Conservation (phyloP, 2,113 vertebrate species). For the Ondatra zibethicus region DNA sequence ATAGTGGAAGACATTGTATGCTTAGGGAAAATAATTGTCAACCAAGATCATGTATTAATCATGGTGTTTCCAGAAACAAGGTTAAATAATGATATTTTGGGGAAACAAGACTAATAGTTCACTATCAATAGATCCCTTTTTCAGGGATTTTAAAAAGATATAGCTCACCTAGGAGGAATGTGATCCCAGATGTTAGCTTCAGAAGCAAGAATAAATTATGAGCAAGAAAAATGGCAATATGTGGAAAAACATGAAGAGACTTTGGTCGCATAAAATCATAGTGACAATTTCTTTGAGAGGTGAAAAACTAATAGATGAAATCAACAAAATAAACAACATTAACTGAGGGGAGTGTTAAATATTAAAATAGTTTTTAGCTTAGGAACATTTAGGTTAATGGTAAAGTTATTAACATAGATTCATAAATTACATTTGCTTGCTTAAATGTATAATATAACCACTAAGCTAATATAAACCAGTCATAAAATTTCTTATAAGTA, state of each 20-base stretch:
- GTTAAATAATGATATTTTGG: constrained; percentile 1
- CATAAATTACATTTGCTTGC: neutral
- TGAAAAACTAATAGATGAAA: neutral
- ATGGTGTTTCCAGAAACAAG: constrained; percentile 25
- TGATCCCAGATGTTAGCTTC: constrained; percentile 26
- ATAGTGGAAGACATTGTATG: neutral
- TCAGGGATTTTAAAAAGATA: neutral
- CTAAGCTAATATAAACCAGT: neutral
- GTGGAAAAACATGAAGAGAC: constrained; percentile 11
- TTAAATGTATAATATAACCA: neutral
- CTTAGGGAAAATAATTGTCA: constrained; percentile 21
- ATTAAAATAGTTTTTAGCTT: neutral
- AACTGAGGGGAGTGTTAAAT: neutral
- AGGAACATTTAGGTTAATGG: neutral
- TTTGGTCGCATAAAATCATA: neutral
- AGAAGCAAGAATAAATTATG: neutral
- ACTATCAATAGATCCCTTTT: neutral
- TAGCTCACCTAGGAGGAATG: constrained; percentile 14
- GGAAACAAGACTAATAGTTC: neutral
- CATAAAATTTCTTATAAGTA: neutral
- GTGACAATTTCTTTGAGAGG: neutral
- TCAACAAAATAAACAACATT: neutral
- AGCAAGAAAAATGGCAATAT: neutral
- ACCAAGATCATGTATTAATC: constrained; percentile 5
- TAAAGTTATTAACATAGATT: neutral